Evolutionary conservation across 2,113 vertebrate species (phyloP).

Genomic region (Albula goreensis): DNA sequence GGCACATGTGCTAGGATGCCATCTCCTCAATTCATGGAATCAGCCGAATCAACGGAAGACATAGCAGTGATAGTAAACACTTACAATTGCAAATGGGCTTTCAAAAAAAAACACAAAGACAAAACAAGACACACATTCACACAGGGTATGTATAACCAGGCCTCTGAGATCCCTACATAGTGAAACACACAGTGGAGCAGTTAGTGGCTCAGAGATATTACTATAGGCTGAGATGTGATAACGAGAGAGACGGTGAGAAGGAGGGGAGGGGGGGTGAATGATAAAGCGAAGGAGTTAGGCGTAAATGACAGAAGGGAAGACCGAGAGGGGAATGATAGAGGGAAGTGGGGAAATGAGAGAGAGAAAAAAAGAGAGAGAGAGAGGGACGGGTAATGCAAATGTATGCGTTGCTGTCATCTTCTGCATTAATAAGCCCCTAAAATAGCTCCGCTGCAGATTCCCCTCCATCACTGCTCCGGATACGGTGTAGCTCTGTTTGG

Average conservation of each 20-base stretch:
- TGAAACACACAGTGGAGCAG: neutral
- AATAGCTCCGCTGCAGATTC: constrained; percentile 26
- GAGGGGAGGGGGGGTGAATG: neutral
- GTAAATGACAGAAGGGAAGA: neutral
- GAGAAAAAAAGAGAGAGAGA: neutral
- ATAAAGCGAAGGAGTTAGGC: neutral
- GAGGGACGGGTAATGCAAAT: constrained; percentile 35
- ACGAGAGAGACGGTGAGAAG: neutral
- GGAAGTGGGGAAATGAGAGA: neutral
- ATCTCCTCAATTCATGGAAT: too few relatives aligned
- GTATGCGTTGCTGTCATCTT: constrained; percentile 38
- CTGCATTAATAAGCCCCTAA: constrained; percentile 49
- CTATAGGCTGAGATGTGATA: neutral
- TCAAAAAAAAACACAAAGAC: neutral
- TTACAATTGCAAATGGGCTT: too few relatives aligned
- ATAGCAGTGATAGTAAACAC: too few relatives aligned
- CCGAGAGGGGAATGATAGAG: neutral
- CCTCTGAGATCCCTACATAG: neutral
- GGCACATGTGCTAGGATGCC: too few relatives aligned
- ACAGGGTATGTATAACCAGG: too few relatives aligned
- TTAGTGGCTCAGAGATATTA: neutral
- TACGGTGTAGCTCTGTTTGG: neutral
- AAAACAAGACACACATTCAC: neutral
- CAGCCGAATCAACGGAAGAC: too few relatives aligned
- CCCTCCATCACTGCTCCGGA: neutral